Conservation (phyloP, 2,113 vertebrate species). For the Reinhardtius hippoglossoides region DNA sequence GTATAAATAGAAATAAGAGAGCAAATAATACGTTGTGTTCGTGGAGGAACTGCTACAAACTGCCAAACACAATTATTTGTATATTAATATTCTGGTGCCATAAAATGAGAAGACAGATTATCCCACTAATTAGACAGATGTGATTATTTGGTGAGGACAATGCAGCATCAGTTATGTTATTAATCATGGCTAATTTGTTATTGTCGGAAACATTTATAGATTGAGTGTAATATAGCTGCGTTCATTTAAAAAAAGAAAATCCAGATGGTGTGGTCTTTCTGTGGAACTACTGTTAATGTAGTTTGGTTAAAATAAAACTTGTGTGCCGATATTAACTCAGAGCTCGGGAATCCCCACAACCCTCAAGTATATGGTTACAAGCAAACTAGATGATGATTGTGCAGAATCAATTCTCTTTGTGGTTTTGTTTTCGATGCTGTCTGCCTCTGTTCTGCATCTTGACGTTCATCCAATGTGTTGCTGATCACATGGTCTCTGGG, state of each 20-base stretch:
- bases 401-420: constrained; percentile 2
- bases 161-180: not conserved
- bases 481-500: constrained; percentile 40
- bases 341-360: too few relatives aligned
- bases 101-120: not conserved
- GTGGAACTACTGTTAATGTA: not conserved
- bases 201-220: not conserved
- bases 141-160: not conserved
- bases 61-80: not conserved
- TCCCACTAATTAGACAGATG: not conserved
- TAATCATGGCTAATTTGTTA: not conserved
- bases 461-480: not conserved
- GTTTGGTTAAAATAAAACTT: not conserved
- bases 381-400: not conserved
- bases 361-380: too few relatives aligned
- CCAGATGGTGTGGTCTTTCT: not conserved
- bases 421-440: constrained; percentile 18
- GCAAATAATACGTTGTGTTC: not conserved
- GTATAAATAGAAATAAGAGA: not conserved
- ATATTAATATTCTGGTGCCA: not conserved
- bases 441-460: constrained; percentile 24
- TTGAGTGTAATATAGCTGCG: not conserved
- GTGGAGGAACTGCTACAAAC: not conserved
- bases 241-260: not conserved
- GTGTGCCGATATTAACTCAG: too few relatives aligned